Evolutionary conservation across 1,140 invertebrate genomes (phyloP).

Genomic region (Hermatobates lingyangjiaoensis): DNA sequence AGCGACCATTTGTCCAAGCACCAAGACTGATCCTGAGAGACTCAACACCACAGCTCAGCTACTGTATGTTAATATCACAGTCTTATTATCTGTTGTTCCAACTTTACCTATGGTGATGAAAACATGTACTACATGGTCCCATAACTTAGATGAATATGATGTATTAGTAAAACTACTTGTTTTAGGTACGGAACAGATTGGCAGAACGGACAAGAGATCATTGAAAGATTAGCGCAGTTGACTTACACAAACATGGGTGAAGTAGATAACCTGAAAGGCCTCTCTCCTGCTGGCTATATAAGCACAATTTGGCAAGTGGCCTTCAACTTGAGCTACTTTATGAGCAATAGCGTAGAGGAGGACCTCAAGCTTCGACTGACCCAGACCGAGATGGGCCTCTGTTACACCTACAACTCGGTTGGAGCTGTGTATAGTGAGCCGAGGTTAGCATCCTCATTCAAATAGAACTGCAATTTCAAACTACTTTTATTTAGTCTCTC

Average conservation of each 20-base stretch:
- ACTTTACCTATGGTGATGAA: not conserved
- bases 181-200: not conserved
- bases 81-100: not conserved
- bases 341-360: slow-evolving; percentile 16
- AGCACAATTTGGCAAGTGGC: slow-evolving; percentile 24
- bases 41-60: not conserved
- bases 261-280: slow-evolving; percentile 27
- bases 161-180: too few species aligned
- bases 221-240: slow-evolving; percentile 27
- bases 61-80: not conserved
- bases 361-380: slow-evolving; percentile 18
- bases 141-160: too few species aligned
- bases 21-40: slow-evolving; percentile 11
- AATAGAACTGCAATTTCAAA: too few species aligned
- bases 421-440: slow-evolving; percentile 38
- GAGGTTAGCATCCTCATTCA: slow-evolving; percentile 33
- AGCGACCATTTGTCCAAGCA: slow-evolving; percentile 28
- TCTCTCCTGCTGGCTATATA: slow-evolving; percentile 32
- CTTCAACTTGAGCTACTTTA: slow-evolving; percentile 10
- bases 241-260: slow-evolving; percentile 34
- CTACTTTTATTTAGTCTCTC: too few species aligned
- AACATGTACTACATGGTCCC: too few species aligned
- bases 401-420: slow-evolving; percentile 41
- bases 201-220: not conserved
- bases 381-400: slow-evolving; percentile 42